Conservation (phyloP, 2,797 vertebrate species). For the Phalloptychus januarius region DNA sequence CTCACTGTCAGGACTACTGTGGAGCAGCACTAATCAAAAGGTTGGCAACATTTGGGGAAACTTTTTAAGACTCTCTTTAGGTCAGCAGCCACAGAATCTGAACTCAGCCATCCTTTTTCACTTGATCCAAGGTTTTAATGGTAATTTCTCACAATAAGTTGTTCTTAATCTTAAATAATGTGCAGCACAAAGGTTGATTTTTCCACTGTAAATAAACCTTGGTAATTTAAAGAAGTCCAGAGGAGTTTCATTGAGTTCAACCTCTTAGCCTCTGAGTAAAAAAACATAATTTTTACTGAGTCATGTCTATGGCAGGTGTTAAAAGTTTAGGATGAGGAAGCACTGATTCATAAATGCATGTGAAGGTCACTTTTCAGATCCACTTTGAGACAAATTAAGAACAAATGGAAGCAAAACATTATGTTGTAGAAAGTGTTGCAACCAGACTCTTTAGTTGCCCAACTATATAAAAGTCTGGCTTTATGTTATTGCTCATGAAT, state of each 20-base stretch:
- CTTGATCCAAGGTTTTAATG: not conserved
- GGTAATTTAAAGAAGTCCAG: not conserved
- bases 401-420: not conserved
- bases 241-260: not conserved
- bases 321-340: not conserved
- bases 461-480: not conserved
- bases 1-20: not conserved
- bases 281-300: not conserved
- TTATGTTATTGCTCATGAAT: not conserved
- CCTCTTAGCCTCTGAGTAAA: not conserved
- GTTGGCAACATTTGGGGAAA: conserved; percentile 8
- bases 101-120: not conserved
- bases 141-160: not conserved
- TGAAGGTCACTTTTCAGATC: not conserved
- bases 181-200: not conserved
- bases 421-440: not conserved
- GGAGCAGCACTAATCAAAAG: conserved; percentile 11
- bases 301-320: not conserved
- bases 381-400: not conserved
- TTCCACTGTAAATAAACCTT: not conserved
- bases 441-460: not conserved
- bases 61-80: conserved; percentile 2
- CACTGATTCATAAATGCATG: not conserved
- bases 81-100: not conserved
- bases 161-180: not conserved